phyloP scores from a whole-genome alignment of 1,140 invertebrate species.

The Zeugodacus cucurbitae region DNA sequence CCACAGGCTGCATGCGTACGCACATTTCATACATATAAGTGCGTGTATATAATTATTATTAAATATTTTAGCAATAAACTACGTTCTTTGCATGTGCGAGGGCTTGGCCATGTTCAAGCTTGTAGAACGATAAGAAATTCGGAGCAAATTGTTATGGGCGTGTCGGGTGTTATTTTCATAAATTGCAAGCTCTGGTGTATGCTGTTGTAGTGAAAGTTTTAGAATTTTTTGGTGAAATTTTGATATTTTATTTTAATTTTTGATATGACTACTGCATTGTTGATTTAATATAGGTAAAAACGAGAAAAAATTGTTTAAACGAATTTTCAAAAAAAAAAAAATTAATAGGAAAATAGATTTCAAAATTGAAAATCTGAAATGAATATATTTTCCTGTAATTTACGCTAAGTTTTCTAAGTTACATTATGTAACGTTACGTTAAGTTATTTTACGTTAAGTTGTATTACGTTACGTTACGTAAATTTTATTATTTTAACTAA shows the following conservation, averaged over 20 bases:
- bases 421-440: no score
- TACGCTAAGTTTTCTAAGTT: no score
- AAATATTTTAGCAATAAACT: background rate
- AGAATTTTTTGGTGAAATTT: background rate
- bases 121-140: slow-evolving; percentile 13
- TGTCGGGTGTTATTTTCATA: background rate
- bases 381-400: no score
- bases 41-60: background rate
- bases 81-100: background rate
- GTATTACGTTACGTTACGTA: no score
- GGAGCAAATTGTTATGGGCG: slow-evolving; percentile 23
- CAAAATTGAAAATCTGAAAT: no score
- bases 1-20: background rate
- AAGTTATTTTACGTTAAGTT: no score
- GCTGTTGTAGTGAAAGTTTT: background rate
- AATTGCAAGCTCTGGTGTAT: background rate
- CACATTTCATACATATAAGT: background rate
- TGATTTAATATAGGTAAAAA: no score
- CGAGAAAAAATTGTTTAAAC: no score
- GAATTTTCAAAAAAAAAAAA: no score
- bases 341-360: no score
- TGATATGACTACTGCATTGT: background rate
- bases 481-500: no score
- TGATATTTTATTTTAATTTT: background rate
- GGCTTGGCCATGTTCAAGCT: background rate